Evolutionary conservation across 2,888 invertebrate genomes (phyloP).

Genomic region (Scaptomyza tumidula): DNA sequence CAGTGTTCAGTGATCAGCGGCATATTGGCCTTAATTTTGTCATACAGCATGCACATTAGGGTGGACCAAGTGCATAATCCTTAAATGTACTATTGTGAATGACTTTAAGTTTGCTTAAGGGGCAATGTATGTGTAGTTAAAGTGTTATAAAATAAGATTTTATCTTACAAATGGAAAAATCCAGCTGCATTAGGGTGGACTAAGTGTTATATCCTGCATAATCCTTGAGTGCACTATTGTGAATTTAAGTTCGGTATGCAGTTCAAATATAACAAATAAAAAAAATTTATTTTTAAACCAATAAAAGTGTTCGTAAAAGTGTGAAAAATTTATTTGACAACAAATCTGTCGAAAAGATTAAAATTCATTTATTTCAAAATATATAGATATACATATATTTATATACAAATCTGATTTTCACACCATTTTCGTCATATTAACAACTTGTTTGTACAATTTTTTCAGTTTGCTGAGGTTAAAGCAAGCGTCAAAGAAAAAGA

Average conservation of each 20-base stretch:
- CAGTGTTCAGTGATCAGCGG: constrained; percentile 5
- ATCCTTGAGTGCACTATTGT: too few relatives aligned
- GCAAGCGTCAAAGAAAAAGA: not conserved
- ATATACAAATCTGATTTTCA: not conserved
- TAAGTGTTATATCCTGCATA: too few relatives aligned
- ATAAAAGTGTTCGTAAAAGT: too few relatives aligned
- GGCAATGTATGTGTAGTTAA: not conserved
- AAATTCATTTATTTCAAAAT: too few relatives aligned
- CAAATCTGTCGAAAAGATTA: too few relatives aligned
- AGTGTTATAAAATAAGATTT: not conserved
- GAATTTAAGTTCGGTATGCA: not conserved
- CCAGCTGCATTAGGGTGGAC: too few relatives aligned
- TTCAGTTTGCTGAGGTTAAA: constrained; percentile 25
- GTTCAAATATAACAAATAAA: not conserved
- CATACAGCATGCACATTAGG: not conserved
- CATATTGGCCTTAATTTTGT: constrained; percentile 25
- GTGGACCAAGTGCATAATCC: not conserved
- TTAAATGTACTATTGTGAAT: not conserved
- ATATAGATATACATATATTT: not conserved
- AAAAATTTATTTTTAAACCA: too few relatives aligned
- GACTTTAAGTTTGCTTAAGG: not conserved
- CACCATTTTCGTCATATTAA: not conserved
- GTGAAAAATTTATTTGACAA: too few relatives aligned
- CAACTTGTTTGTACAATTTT: not conserved
- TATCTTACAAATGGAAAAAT: too few relatives aligned